These are phyloP conservation scores for Ailurus styani DNA, from an alignment of 2,113 vertebrate genomes.

Conservation along the genomic window DNA sequence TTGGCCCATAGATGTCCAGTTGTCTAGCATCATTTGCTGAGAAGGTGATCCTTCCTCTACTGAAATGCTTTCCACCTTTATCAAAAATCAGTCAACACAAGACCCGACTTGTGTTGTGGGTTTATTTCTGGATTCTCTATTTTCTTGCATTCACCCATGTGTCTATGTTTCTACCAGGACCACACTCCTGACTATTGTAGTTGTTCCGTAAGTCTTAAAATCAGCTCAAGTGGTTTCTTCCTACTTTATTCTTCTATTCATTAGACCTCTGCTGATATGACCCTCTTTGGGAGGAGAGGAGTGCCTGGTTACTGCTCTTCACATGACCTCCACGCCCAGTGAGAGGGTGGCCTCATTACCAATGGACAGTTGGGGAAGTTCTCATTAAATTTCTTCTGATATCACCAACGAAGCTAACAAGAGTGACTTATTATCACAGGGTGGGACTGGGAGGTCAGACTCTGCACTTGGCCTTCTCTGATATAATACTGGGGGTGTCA, in stretches of 20 bases:
- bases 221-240: background rate
- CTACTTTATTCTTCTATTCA: background rate
- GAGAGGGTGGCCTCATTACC: background rate
- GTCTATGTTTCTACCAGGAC: background rate
- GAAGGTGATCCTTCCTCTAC: background rate
- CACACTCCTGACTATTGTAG: background rate
- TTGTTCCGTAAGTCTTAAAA: background rate
- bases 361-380: background rate
- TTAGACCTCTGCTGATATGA: background rate
- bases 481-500: background rate
- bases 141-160: background rate
- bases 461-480: background rate
- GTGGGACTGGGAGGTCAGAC: background rate
- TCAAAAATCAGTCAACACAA: background rate
- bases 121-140: background rate
- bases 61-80: background rate
- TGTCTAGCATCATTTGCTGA: background rate
- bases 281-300: background rate
- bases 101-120: background rate
- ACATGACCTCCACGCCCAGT: rapidly evolving
- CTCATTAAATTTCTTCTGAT: background rate
- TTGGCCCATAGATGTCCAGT: background rate
- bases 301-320: background rate
- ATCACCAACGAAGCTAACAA: background rate
- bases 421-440: background rate